Evolutionary conservation across 2,113 vertebrate species (phyloP).

Genomic region (Gadus macrocephalus): DNA sequence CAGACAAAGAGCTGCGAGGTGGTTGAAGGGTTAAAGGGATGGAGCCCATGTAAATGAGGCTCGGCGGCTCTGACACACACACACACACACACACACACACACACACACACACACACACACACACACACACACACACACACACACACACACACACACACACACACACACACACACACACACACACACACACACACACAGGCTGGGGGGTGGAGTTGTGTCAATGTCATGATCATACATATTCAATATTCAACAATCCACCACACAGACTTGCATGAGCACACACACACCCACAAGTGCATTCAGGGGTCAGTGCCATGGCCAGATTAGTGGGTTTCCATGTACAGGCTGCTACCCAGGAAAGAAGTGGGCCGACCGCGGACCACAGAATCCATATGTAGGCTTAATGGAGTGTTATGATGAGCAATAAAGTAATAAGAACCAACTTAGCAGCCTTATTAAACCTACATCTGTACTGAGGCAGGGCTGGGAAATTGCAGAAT

Average conservation of each 20-base stretch:
- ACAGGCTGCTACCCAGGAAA: constrained; percentile 38
- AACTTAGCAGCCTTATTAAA: constrained; percentile 9
- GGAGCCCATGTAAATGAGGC: constrained; percentile 65
- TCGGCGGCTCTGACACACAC: constrained; percentile 14
- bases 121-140: no score
- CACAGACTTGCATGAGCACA: constrained; percentile 16
- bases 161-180: no score
- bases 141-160: no score
- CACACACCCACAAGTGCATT: constrained; percentile 21
- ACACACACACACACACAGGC: constrained; percentile 48
- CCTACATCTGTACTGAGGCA: neutral
- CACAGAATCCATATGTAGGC: constrained; percentile 21
- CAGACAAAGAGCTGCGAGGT: constrained; percentile 47
- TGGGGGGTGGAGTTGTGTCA: constrained; percentile 31
- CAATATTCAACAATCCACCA: constrained; percentile 43
- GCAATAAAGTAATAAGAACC: constrained; percentile 1
- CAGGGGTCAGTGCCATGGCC: constrained; percentile 25
- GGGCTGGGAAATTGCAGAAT: neutral
- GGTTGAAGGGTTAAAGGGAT: constrained; percentile 52
- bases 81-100: no score
- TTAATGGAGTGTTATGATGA: constrained; percentile 23
- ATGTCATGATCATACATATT: constrained; percentile 56
- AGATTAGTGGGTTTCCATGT: constrained; percentile 34
- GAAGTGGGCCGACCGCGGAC: constrained; percentile 16
- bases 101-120: no score